Evolutionary conservation across 2,888 invertebrate species (phyloP).

Genomic region (Phengaris alcon): DNA sequence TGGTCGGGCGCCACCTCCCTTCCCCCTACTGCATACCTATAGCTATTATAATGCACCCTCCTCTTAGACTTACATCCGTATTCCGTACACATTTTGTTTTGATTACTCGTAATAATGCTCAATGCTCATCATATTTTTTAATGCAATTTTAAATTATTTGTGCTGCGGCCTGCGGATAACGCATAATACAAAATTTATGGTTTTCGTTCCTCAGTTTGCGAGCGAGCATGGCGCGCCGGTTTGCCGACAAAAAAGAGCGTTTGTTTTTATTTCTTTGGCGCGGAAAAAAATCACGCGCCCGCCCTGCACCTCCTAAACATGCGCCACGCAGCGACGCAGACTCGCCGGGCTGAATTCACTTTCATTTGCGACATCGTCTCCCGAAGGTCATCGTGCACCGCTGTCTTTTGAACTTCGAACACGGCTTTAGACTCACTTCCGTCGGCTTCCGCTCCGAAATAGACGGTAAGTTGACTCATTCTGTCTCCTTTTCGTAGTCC

Average conservation of each 20-base stretch:
- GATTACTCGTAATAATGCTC: background rate
- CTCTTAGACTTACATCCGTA: constrained; percentile 41
- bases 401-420: constrained; percentile 39
- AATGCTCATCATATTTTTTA: too few species aligned
- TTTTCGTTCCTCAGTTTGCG: constrained; percentile 27
- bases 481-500: constrained; percentile 64
- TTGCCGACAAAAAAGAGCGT: constrained; percentile 70
- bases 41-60: constrained; percentile 57
- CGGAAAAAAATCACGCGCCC: constrained; percentile 76
- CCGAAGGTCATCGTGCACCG: constrained; percentile 67
- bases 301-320: constrained; percentile 79
- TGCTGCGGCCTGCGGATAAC: too few species aligned
- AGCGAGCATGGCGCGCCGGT: constrained; percentile 43
- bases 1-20: constrained; percentile 60
- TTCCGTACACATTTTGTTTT: background rate
- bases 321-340: constrained; percentile 80
- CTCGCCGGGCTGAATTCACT: constrained; percentile 76
- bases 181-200: too few species aligned
- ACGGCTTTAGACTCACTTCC: constrained; percentile 48
- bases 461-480: constrained; percentile 71
- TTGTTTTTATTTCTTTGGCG: constrained; percentile 79
- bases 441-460: constrained; percentile 68
- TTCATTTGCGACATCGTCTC: constrained; percentile 78
- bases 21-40: constrained; percentile 55
- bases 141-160: too few species aligned